A percentile compares a stretch with the other conserved stretches of the same genome.
Conservation (phyloP, 2,113 vertebrate species). For the Anthoscopus minutus region DNA sequence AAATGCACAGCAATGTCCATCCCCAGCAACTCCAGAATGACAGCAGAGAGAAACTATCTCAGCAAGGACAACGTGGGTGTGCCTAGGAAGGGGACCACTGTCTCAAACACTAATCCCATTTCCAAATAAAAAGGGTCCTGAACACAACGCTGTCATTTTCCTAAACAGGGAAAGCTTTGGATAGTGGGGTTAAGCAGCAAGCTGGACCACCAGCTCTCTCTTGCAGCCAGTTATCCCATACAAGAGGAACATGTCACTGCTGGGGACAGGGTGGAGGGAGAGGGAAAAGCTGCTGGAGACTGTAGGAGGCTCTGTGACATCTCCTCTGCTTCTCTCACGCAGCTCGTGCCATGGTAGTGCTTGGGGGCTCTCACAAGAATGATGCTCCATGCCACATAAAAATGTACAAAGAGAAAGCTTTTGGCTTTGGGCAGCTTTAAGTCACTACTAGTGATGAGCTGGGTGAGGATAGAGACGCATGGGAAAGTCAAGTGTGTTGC, state of each 20-base stretch:
- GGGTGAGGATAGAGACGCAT: neutral
- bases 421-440: neutral
- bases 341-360: neutral
- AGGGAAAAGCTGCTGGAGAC: neutral
- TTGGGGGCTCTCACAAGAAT: neutral
- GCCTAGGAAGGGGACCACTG: neutral
- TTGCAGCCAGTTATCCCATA: neutral
- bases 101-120: neutral
- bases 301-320: neutral
- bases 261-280: neutral
- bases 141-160: accelerated
- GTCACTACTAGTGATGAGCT: neutral
- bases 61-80: neutral
- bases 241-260: neutral
- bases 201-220: neutral
- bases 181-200: neutral
- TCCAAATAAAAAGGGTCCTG: neutral
- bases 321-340: accelerated
- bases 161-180: neutral
- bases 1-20: neutral
- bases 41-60: neutral
- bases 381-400: neutral
- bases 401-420: neutral
- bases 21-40: neutral
- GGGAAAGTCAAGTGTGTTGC: neutral